Conservation (phyloP, 2,888 invertebrate genomes). For the Orchesella flavescens region DNA sequence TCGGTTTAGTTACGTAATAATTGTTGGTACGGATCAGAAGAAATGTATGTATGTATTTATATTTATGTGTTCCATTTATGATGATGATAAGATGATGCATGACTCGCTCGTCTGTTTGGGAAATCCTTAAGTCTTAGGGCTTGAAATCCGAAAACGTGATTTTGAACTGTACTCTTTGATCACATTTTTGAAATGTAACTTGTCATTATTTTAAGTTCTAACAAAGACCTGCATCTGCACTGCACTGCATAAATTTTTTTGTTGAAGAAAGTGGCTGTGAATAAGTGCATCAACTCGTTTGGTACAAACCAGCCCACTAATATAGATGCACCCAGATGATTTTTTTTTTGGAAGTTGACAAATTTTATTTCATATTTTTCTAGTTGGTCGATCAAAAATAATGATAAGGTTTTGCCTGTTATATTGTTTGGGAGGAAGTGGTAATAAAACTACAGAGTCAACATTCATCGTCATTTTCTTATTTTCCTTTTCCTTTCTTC, state of each 20-base stretch:
- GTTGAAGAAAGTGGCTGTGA: too few species aligned
- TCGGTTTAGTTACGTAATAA: conserved; percentile 36
- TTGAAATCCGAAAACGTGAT: conserved; percentile 55
- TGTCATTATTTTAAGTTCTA: too few species aligned
- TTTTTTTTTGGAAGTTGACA: conserved; percentile 7
- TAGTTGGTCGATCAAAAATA: too few species aligned
- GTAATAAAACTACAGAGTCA: too few species aligned
- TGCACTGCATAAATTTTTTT: too few species aligned
- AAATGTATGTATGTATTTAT: neutral
- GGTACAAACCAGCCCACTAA: conserved; percentile 6
- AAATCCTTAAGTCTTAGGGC: conserved; percentile 46
- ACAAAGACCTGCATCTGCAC: too few species aligned
- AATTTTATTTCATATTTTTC: too few species aligned
- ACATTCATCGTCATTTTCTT: neutral
- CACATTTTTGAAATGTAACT: too few species aligned
- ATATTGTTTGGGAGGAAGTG: too few species aligned
- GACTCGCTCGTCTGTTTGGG: neutral
- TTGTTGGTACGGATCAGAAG: conserved; percentile 31
- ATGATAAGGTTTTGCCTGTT: too few species aligned
- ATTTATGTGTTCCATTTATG: too few species aligned
- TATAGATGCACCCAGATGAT: neutral
- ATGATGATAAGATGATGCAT: too few species aligned
- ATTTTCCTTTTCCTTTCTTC: neutral
- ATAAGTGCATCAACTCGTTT: neutral
- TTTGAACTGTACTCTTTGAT: conserved; percentile 1